These are phyloP conservation scores for Rotaria sp. DNA, from an alignment of 2,888 invertebrate genomes.

Conservation along the genomic window DNA sequence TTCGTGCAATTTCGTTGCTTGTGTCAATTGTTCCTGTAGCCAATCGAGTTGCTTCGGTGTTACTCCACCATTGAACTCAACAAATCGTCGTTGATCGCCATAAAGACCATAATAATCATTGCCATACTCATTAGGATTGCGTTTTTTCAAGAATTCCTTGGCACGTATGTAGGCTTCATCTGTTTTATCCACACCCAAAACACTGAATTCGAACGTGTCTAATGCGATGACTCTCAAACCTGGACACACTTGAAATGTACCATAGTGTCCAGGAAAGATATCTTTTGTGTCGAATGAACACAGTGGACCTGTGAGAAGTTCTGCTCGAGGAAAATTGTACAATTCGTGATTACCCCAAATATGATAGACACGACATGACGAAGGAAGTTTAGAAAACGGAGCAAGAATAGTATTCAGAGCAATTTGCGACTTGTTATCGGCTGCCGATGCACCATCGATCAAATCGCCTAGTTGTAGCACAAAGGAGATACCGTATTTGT, in stretches of 20 bases:
- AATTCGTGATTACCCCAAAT: conserved; percentile 55
- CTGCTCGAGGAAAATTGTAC: conserved; percentile 51
- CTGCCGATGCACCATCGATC: conserved; percentile 48
- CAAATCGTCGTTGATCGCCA: conserved; percentile 47
- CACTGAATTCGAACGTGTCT: conserved; percentile 49
- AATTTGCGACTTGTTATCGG: neutral
- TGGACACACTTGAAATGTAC: neutral
- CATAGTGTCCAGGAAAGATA: neutral
- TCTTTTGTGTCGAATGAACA: neutral
- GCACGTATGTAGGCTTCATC: conserved; percentile 46
- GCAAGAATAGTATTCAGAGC: neutral
- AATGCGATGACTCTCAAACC: neutral
- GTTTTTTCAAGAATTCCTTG: conserved; percentile 43
- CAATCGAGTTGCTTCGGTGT: conserved; percentile 50
- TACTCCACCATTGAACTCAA: conserved; percentile 53
- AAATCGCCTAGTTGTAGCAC: conserved; percentile 55
- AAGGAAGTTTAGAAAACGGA: neutral
- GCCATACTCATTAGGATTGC: conserved; percentile 49
- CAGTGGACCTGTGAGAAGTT: conserved; percentile 42
- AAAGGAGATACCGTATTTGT: conserved; percentile 44
- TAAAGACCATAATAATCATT: conserved; percentile 47
- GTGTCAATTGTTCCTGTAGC: conserved; percentile 47
- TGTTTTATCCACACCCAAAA: conserved; percentile 47
- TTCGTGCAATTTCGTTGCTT: conserved; percentile 46
- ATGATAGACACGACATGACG: conserved; percentile 45